Percentiles rank a stretch among this genome's conserved stretches.
Evolutionary conservation across 2,888 invertebrate species (phyloP).

Genomic region (Eugnorisma glareosa): DNA sequence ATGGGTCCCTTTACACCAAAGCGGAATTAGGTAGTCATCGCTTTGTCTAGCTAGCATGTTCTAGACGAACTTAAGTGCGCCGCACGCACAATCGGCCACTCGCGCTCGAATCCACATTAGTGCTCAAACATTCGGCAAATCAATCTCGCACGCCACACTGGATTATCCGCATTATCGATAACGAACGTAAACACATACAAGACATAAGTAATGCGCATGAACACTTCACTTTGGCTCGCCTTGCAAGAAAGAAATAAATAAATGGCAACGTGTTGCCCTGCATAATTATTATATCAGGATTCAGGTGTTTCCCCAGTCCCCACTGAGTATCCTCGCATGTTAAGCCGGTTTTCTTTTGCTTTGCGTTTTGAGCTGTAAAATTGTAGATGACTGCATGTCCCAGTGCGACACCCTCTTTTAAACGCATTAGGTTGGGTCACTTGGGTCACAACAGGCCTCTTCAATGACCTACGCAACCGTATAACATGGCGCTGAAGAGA

Average conservation of each 20-base stretch:
- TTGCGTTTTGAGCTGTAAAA: background rate
- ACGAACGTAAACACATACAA: conserved; percentile 19
- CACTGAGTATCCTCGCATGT: background rate
- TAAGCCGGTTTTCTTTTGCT: background rate
- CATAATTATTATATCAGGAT: background rate
- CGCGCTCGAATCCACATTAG: background rate
- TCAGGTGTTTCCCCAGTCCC: background rate
- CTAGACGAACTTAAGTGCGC: background rate
- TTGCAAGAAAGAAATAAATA: background rate
- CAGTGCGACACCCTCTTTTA: too few species aligned
- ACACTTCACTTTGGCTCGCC: background rate
- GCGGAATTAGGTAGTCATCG: too few species aligned
- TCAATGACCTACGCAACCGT: too few species aligned
- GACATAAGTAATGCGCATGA: background rate
- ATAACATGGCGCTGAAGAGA: too few species aligned
- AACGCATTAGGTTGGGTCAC: too few species aligned
- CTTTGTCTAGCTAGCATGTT: background rate
- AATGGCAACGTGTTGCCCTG: background rate
- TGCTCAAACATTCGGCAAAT: conserved; percentile 35
- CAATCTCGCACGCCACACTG: conserved; percentile 50
- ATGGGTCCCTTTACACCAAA: too few species aligned
- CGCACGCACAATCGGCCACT: background rate
- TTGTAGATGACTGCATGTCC: background rate
- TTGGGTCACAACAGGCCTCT: too few species aligned
- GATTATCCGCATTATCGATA: conserved; percentile 57